Evolutionary conservation across 2,797 vertebrate species (phyloP).

Genomic region (Xenentodon cancila): DNA sequence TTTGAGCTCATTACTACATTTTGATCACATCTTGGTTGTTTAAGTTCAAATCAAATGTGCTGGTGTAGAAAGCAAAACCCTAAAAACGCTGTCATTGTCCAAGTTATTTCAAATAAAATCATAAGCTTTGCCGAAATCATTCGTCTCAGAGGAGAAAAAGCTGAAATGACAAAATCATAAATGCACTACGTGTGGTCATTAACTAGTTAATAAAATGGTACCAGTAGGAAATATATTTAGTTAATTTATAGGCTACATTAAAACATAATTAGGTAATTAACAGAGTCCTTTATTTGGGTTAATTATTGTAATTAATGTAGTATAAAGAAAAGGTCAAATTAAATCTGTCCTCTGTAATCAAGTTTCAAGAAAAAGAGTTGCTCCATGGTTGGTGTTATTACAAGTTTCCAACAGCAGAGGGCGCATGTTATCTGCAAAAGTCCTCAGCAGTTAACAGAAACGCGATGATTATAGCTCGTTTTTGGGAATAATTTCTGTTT

Average conservation of each 20-base stretch:
- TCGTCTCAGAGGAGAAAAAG: constrained; percentile 1
- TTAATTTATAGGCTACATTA: constrained; percentile 22
- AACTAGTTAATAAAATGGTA: constrained; percentile 8
- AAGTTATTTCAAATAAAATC: not conserved
- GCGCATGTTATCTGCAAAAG: constrained; percentile 28
- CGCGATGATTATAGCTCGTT: not conserved
- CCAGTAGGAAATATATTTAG: constrained; percentile 1
- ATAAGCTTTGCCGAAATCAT: not conserved
- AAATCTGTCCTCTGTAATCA: constrained; percentile 13
- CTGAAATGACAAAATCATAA: not conserved
- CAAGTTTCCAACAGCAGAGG: constrained; percentile 70
- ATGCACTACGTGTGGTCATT: not conserved
- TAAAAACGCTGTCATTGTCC: no score
- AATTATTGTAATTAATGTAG: constrained; percentile 32
- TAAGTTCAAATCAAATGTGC: no score
- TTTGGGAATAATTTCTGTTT: not conserved
- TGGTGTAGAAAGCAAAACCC: no score
- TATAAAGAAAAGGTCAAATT: constrained; percentile 16
- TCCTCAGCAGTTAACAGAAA: not conserved
- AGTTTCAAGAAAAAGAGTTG: constrained; percentile 6
- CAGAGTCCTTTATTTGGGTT: constrained; percentile 26
- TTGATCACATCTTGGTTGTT: no score
- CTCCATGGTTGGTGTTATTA: constrained; percentile 13
- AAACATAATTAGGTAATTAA: constrained; percentile 29
- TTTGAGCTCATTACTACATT: no score